Percentiles rank a stretch among this genome's conserved stretches.
phyloP scores from a whole-genome alignment of 2,113 vertebrate species.

The Ceuthmochares aereus region DNA sequence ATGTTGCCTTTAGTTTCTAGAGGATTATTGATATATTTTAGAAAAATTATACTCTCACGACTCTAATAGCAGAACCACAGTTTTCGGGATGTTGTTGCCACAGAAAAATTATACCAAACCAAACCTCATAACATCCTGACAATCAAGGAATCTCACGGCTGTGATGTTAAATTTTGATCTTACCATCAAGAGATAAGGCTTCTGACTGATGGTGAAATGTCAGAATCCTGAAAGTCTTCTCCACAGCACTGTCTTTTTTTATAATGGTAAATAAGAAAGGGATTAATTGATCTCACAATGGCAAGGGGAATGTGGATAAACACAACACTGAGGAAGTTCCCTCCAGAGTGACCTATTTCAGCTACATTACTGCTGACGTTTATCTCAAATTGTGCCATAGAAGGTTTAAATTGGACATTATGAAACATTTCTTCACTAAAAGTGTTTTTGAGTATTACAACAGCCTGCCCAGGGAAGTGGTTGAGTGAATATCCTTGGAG shows the following conservation, averaged over 20 bases:
- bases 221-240: not conserved
- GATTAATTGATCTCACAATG: rapidly evolving
- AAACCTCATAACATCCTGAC: not conserved
- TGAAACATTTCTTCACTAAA: no score
- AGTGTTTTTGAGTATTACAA: no score
- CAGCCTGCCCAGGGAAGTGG: no score
- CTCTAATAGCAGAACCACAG: not conserved
- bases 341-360: not conserved
- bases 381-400: not conserved
- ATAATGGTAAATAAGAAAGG: not conserved
- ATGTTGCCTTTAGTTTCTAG: not conserved
- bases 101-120: not conserved
- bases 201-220: not conserved
- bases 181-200: not conserved
- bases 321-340: not conserved
- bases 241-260: not conserved
- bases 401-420: not conserved
- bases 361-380: not conserved
- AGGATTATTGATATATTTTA: not conserved
- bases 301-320: not conserved
- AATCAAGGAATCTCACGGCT: not conserved
- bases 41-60: not conserved
- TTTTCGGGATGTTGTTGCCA: not conserved
- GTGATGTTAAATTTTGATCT: not conserved
- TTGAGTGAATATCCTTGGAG: not conserved